Conservation (phyloP, 1,140 invertebrate species). For the Planococcus citri region DNA sequence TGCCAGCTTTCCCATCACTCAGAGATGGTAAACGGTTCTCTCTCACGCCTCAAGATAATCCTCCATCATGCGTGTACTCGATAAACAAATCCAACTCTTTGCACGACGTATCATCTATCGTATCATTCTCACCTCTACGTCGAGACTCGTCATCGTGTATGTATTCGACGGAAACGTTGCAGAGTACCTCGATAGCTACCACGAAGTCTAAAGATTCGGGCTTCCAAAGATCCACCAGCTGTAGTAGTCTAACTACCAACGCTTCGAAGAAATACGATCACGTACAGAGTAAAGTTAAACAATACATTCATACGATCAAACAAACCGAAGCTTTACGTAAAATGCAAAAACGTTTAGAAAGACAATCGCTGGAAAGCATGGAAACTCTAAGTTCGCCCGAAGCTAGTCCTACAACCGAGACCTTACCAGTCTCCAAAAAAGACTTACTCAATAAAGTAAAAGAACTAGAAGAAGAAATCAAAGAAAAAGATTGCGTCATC, state of each 20-base stretch:
- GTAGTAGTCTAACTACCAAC: neutral
- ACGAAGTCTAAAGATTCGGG: constrained; percentile 13
- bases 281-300: constrained; percentile 8
- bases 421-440: neutral
- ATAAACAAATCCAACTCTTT: neutral
- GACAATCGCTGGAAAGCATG: neutral
- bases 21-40: neutral
- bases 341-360: neutral
- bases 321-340: constrained; percentile 3
- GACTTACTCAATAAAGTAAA: neutral
- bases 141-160: constrained; percentile 10
- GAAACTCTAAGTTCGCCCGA: neutral
- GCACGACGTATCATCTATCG: constrained; percentile 1
- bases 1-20: neutral
- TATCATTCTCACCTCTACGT: neutral
- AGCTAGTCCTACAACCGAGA: neutral
- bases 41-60: neutral
- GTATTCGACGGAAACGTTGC: constrained; percentile 6
- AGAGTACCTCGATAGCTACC: constrained; percentile 5
- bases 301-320: constrained; percentile 10
- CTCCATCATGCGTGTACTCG: neutral
- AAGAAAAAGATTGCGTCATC: constrained; percentile 12
- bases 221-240: constrained; percentile 5
- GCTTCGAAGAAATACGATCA: constrained; percentile 12
- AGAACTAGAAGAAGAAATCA: neutral